Conservation (phyloP, 2,113 vertebrate species). For the Columbina picui region DNA sequence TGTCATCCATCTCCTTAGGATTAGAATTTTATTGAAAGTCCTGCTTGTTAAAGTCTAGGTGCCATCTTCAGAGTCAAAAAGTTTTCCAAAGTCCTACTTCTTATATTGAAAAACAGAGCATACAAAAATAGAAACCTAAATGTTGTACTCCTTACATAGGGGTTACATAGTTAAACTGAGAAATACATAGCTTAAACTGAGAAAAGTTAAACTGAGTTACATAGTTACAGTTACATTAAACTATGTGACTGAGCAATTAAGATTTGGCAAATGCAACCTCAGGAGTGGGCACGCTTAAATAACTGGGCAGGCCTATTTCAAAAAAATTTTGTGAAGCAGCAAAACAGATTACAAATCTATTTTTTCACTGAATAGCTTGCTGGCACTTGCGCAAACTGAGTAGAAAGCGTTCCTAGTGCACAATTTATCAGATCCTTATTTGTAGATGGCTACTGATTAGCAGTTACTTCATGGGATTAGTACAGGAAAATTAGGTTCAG, state of each 20-base stretch:
- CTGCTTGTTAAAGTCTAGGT: neutral
- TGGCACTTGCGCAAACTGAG: neutral
- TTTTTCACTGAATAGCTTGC: neutral
- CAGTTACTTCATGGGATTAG: neutral
- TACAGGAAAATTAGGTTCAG: neutral
- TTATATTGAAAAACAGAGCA: neutral
- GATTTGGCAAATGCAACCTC: neutral
- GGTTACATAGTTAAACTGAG: neutral
- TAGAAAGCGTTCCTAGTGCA: neutral
- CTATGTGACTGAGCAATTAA: neutral
- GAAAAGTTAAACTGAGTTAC: no score
- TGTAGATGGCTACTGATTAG: neutral
- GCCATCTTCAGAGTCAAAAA: neutral
- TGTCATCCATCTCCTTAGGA: neutral
- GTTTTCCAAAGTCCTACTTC: neutral
- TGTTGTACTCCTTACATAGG: neutral
- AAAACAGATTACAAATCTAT: neutral
- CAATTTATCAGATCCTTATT: rapidly evolving
- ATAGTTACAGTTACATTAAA: no score
- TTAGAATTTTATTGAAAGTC: neutral
- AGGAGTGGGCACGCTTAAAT: neutral
- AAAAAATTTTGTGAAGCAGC: neutral
- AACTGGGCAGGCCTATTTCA: neutral
- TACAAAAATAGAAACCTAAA: neutral
- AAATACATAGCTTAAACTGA: no score